These are phyloP conservation scores for Sebastes steindachneri DNA, from an alignment of 2,797 vertebrate species.

Conservation along the genomic window DNA sequence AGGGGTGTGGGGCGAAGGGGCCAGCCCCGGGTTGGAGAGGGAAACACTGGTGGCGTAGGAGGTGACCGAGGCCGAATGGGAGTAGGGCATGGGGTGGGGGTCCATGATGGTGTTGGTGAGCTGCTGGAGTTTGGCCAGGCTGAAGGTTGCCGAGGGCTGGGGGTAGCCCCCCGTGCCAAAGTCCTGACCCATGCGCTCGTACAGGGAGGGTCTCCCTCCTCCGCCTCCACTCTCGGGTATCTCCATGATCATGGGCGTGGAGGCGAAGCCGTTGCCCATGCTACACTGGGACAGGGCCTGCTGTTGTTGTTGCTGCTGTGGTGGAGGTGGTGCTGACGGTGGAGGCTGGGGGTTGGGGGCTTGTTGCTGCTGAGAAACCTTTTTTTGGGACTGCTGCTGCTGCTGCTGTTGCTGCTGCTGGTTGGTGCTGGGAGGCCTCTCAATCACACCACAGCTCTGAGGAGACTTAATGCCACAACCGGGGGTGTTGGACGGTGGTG, in stretches of 20 bases:
- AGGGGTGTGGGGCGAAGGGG: constrained; percentile 91
- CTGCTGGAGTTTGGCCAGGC: constrained; percentile 97
- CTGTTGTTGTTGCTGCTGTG: constrained; percentile 77
- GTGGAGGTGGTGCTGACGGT: constrained; percentile 75
- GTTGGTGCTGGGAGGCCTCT: constrained; percentile 95
- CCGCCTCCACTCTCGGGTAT: constrained; percentile 92
- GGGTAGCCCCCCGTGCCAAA: constrained; percentile 94
- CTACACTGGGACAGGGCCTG: constrained; percentile 96
- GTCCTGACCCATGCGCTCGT: constrained; percentile 95
- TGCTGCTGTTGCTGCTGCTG: constrained; percentile 83
- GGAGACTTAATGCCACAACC: constrained; percentile 93
- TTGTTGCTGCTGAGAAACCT: constrained; percentile 83
- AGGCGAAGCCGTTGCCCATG: constrained; percentile 97
- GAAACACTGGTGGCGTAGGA: constrained; percentile 99
- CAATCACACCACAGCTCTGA: constrained; percentile 95
- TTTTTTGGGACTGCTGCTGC: constrained; percentile 83
- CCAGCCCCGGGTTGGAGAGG: constrained; percentile 93
- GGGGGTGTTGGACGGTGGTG: constrained; percentile 83
- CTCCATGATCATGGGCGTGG: constrained; percentile 99
- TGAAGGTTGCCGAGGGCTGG: constrained; percentile 96
- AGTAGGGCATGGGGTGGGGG: constrained; percentile 98
- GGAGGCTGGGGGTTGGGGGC: constrained; percentile 79
- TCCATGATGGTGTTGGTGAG: constrained; percentile 99
- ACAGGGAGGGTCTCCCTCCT: constrained; percentile 92
- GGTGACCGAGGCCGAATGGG: constrained; percentile 95